These are phyloP conservation scores for Bactericera cockerelli DNA, from an alignment of 1,140 invertebrate species.

Conservation along the genomic window DNA sequence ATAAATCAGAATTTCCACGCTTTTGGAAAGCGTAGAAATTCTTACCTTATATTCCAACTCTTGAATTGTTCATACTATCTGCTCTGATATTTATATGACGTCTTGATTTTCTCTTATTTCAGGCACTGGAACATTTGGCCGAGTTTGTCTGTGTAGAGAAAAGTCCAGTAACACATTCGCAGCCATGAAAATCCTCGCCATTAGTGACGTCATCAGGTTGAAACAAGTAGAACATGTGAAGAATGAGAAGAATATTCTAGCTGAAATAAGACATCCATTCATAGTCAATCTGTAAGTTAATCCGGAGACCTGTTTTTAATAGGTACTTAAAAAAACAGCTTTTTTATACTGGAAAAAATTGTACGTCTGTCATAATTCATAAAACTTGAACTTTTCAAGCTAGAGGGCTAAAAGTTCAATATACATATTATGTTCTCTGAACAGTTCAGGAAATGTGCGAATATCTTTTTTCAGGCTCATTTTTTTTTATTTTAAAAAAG, in stretches of 20 bases:
- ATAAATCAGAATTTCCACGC: no score
- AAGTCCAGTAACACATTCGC: conserved; percentile 59
- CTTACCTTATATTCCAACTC: no score
- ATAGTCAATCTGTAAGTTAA: conserved; percentile 82
- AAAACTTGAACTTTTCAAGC: no score
- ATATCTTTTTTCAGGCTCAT: no score
- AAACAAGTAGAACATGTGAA: conserved; percentile 91
- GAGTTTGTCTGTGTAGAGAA: conserved; percentile 71
- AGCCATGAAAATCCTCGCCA: conserved; percentile 82
- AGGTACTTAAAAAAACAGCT: background rate
- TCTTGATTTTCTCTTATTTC: conserved; percentile 27
- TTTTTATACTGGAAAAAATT: background rate
- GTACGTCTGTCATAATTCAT: no score
- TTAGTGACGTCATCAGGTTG: conserved; percentile 77
- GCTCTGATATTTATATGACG: no score
- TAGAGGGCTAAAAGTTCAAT: no score
- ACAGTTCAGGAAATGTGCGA: no score
- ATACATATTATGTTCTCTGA: no score
- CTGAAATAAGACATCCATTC: conserved; percentile 80
- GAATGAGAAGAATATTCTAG: conserved; percentile 82
- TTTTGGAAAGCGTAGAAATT: no score
- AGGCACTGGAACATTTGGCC: conserved; percentile 90
- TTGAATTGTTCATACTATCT: no score
- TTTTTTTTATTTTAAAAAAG: no score
- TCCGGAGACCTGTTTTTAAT: conserved; percentile 2